Evolutionary conservation across 2,888 invertebrate genomes (phyloP), one percentile per base, ranked within the genome.

Genomic region (Scelioninae gen. 1): DNA sequence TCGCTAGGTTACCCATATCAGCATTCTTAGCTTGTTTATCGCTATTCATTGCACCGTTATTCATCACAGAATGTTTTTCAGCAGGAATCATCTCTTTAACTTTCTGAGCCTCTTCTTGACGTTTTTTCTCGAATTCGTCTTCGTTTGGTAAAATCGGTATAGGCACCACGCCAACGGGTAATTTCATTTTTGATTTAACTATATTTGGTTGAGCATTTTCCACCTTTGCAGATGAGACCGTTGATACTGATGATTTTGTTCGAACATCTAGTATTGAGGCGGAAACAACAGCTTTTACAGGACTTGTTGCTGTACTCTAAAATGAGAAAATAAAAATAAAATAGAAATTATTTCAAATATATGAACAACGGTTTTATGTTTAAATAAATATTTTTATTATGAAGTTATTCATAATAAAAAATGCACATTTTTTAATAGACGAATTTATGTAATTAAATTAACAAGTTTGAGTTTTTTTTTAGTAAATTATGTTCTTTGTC

Each of bases 81-180:
- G 62, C 74, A 9, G 47, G 16, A n/a, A 32, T 15, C 2, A 6
- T 15, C 10, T 53, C 47, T 40, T 85, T 68, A 29, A 68, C 72
- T 4, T 72, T 66, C 84, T 3, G 86, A 85, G 7, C 84, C 76
- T 47, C 83, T 87, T 86, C 83, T 5, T 78, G 49, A 0, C 11
- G 58, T 3, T 80, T 85, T 11, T 86, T 85, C 1, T 85, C 81
- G 1, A 82, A 75, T 11, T 75, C 83, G n/a, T 65, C 80, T 31
- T 72, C 78, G 7, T 90, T 87, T 43, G 86, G 84, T 16, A 92
- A 84, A 71, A 86, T 82, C 0, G 91, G 92, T 45, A 92, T 91
- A 8, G 92, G 92, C 10, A 89, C 86, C 4, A 92, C 92, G 1
- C 92, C 92, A 4, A 86, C 76, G 0, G 92, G 92, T 8, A 92